phyloP scores from a whole-genome alignment of 2,113 vertebrate genomes.

The Onychostoma macrolepis region DNA sequence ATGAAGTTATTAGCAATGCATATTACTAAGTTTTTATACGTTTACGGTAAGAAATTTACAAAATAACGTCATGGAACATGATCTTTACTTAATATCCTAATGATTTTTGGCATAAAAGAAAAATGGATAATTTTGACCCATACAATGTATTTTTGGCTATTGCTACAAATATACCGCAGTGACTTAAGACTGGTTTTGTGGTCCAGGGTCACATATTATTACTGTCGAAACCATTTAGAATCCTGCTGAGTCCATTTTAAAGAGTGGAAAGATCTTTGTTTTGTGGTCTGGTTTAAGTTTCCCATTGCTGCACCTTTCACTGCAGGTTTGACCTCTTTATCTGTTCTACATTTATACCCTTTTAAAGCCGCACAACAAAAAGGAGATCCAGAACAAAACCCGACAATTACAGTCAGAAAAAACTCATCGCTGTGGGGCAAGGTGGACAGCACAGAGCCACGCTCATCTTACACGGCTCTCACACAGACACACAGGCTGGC shows the following conservation, averaged over 20 bases:
- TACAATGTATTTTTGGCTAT: no score
- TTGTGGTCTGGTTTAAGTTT: constrained; percentile 30
- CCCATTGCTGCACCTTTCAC: constrained; percentile 23
- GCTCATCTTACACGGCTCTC: constrained; percentile 75
- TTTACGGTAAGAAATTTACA: no score
- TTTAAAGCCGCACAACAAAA: constrained; percentile 44
- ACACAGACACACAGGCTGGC: constrained; percentile 51
- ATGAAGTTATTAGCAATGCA: no score
- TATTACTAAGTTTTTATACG: no score
- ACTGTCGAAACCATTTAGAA: constrained; percentile 9
- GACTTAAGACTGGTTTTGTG: no score
- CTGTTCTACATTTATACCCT: constrained; percentile 44
- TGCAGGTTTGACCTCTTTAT: constrained; percentile 42
- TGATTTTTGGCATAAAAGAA: no score
- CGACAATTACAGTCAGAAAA: constrained; percentile 67
- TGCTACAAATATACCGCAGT: no score
- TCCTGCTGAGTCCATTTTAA: neutral
- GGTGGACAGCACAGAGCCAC: constrained; percentile 69
- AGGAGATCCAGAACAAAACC: constrained; percentile 55
- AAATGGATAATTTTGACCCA: no score
- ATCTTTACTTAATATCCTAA: no score
- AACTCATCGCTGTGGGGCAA: constrained; percentile 77
- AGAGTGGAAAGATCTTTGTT: constrained; percentile 16
- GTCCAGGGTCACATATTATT: no score
- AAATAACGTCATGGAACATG: no score